Evolutionary conservation across 1,140 invertebrate genomes (phyloP).

Genomic region (Pogonus chalceus): DNA sequence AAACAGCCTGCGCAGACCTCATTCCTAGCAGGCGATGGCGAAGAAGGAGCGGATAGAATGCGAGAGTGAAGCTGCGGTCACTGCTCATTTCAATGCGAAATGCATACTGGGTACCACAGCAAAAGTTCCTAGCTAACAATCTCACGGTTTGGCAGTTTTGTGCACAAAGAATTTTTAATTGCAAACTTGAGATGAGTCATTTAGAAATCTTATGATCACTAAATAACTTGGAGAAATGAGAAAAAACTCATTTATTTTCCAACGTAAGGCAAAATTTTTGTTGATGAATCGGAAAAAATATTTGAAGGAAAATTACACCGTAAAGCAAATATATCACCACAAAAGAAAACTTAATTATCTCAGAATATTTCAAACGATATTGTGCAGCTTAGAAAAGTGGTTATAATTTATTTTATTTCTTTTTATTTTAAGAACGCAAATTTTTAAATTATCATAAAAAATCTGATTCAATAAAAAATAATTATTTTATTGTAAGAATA

Average conservation of each 20-base stretch:
- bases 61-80: neutral
- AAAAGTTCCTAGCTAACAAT: neutral
- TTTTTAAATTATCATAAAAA: too few relatives aligned
- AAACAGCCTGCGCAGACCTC: too few relatives aligned
- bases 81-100: neutral
- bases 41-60: neutral
- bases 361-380: too few relatives aligned
- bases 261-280: neutral
- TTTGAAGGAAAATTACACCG: neutral
- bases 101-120: neutral
- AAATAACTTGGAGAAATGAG: neutral
- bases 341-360: too few relatives aligned
- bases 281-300: neutral
- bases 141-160: neutral
- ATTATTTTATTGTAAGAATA: too few relatives aligned
- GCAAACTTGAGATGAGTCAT: neutral
- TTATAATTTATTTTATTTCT: too few relatives aligned
- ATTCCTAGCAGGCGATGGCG: too few relatives aligned
- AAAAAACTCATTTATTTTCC: neutral
- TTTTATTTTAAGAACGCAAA: too few relatives aligned
- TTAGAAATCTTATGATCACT: neutral
- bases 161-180: conserved; percentile 1
- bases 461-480: too few relatives aligned
- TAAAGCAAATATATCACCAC: too few relatives aligned
- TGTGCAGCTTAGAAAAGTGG: too few relatives aligned